phyloP scores from a whole-genome alignment of 2,888 invertebrate genomes.

The Drosophila flavopinicola region DNA sequence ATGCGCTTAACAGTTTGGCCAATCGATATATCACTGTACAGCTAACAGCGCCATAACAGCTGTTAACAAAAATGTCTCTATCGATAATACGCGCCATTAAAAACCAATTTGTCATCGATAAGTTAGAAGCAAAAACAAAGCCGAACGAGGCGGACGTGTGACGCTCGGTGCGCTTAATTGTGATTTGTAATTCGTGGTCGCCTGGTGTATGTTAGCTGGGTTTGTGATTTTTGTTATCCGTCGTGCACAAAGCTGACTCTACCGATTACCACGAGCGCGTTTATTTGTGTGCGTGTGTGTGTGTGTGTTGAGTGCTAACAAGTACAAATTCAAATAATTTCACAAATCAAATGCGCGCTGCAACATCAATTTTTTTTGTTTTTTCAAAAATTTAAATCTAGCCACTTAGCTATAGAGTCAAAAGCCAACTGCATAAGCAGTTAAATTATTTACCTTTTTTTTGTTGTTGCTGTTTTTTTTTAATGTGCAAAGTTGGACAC shows the following conservation, averaged over 20 bases:
- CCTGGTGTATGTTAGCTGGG: slow-evolving; percentile 42
- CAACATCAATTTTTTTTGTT: slow-evolving; percentile 24
- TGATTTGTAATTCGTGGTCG: slow-evolving; percentile 51
- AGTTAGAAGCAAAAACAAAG: slow-evolving; percentile 54
- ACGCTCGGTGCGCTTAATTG: slow-evolving; percentile 54
- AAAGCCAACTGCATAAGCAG: slow-evolving; percentile 2
- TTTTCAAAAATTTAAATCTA: slow-evolving; percentile 12
- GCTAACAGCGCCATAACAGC: slow-evolving; percentile 35
- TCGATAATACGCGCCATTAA: slow-evolving; percentile 48
- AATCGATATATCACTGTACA: slow-evolving; percentile 9
- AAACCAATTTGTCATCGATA: slow-evolving; percentile 34
- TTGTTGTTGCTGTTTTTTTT: slow-evolving; percentile 22
- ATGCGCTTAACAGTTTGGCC: neutral
- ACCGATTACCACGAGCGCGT: slow-evolving; percentile 26
- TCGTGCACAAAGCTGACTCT: slow-evolving; percentile 34
- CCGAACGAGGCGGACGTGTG: slow-evolving; percentile 60
- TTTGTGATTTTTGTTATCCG: slow-evolving; percentile 49
- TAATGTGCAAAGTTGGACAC: slow-evolving; percentile 46
- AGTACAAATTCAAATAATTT: slow-evolving; percentile 46
- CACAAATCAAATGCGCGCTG: slow-evolving; percentile 29
- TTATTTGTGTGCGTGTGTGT: slow-evolving; percentile 23
- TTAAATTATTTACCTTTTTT: slow-evolving; percentile 16
- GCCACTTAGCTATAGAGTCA: neutral
- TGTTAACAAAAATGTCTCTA: slow-evolving; percentile 19
- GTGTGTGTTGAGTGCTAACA: slow-evolving; percentile 22